phyloP scores from a whole-genome alignment of 2,888 invertebrate species.

The Lapara coniferarum region DNA sequence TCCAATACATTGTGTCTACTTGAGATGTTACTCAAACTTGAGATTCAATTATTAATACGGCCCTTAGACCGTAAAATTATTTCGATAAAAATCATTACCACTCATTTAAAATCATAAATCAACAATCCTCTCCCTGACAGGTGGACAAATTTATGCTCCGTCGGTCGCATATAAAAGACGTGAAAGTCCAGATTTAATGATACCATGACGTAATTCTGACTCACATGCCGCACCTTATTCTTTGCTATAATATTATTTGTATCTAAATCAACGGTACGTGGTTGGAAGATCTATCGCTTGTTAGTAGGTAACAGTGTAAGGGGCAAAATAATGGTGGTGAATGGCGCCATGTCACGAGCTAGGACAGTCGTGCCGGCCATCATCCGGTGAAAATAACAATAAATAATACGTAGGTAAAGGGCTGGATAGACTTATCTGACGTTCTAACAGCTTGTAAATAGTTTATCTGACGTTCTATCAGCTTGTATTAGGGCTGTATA shows the following conservation, averaged over 20 bases:
- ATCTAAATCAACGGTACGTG: slow-evolving; percentile 17
- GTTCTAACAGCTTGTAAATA: slow-evolving; percentile 21
- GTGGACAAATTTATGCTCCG: slow-evolving; percentile 13
- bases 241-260: slow-evolving; percentile 3
- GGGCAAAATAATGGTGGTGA: slow-evolving; percentile 27
- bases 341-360: slow-evolving; percentile 58
- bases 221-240: slow-evolving; percentile 8
- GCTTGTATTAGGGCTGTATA: neutral
- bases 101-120: neutral
- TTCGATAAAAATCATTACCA: neutral
- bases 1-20: too few relatives aligned
- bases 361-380: slow-evolving; percentile 62
- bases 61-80: too few relatives aligned
- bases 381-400: slow-evolving; percentile 54
- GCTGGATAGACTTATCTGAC: slow-evolving; percentile 37
- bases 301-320: slow-evolving; percentile 24
- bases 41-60: too few relatives aligned
- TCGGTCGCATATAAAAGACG: slow-evolving; percentile 1
- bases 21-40: too few relatives aligned
- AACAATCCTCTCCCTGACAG: neutral
- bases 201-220: slow-evolving; percentile 13
- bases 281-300: slow-evolving; percentile 12
- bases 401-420: slow-evolving; percentile 49
- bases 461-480: slow-evolving; percentile 35
- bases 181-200: slow-evolving; percentile 16